A percentile compares a stretch with the other conserved stretches of the same genome.
phyloP scores from a whole-genome alignment of 2,888 invertebrate species.

The Nomada lathburiana region DNA sequence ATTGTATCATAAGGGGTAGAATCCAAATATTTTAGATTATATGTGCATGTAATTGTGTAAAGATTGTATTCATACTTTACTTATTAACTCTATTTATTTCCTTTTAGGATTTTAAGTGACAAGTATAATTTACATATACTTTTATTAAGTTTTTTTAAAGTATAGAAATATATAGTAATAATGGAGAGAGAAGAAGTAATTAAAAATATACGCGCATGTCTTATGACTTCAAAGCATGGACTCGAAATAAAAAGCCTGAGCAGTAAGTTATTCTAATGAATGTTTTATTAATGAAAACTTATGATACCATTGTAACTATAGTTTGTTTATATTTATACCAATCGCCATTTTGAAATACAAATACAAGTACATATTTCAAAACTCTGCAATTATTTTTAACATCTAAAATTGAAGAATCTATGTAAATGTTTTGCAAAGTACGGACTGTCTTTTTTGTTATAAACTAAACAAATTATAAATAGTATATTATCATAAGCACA shows the following conservation, averaged over 20 bases:
- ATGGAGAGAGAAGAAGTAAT: constrained; percentile 66
- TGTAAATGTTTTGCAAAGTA: too few relatives aligned
- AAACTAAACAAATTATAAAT: neutral
- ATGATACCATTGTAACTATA: neutral
- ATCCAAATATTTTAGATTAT: neutral
- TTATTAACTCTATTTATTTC: constrained; percentile 6
- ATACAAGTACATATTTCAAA: neutral
- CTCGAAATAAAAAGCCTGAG: constrained; percentile 84
- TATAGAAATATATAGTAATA: constrained; percentile 13
- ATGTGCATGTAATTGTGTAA: neutral
- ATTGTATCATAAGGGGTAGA: too few relatives aligned
- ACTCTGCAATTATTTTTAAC: neutral
- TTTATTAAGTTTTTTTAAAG: constrained; percentile 29
- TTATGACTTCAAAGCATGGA: constrained; percentile 73
- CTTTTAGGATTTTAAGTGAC: constrained; percentile 36
- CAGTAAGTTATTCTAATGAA: constrained; percentile 84
- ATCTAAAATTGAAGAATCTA: neutral
- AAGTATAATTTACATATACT: constrained; percentile 17
- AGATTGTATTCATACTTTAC: neutral
- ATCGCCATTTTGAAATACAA: neutral
- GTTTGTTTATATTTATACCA: constrained; percentile 13
- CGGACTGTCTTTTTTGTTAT: neutral
- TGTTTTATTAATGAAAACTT: neutral
- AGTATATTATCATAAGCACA: neutral
- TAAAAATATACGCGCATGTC: constrained; percentile 68